Evolutionary conservation across 2,797 vertebrate genomes (phyloP).

Genomic region (Syngnathus acus): DNA sequence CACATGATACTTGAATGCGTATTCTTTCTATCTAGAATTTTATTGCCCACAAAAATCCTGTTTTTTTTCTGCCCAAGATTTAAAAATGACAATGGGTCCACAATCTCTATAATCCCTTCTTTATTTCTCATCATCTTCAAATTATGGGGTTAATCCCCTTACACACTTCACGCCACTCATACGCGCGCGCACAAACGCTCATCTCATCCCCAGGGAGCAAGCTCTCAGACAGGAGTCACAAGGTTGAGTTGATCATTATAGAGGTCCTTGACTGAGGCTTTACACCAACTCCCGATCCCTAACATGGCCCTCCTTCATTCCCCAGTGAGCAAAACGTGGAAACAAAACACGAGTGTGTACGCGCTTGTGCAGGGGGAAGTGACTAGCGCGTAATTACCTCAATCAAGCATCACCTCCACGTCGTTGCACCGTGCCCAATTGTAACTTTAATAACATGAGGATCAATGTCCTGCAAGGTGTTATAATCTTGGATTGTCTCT

Average conservation of each 20-base stretch:
- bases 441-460: constrained; percentile 22
- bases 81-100: background rate
- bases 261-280: constrained; percentile 61
- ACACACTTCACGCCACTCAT: constrained; percentile 13
- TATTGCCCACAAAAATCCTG: background rate
- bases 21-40: background rate
- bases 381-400: constrained; percentile 8
- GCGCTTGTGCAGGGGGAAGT: constrained; percentile 11
- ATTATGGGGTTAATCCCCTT: constrained; percentile 22
- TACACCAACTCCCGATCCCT: constrained; percentile 49
- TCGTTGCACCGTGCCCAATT: constrained; percentile 30
- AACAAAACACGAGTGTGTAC: constrained; percentile 24
- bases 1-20: background rate
- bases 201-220: constrained; percentile 45
- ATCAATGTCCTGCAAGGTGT: constrained; percentile 22
- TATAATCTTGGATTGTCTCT: constrained; percentile 29
- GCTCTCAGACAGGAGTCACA: constrained; percentile 66
- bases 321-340: constrained; percentile 54
- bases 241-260: constrained; percentile 73
- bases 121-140: constrained; percentile 26
- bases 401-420: constrained; percentile 27
- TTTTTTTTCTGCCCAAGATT: background rate
- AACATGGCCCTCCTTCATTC: constrained; percentile 44
- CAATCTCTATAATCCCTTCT: background rate
- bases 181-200: constrained; percentile 18